Base-by-base conservation (phyloP, 2,113 vertebrate species). In the Paratilapia polleni region DNA sequence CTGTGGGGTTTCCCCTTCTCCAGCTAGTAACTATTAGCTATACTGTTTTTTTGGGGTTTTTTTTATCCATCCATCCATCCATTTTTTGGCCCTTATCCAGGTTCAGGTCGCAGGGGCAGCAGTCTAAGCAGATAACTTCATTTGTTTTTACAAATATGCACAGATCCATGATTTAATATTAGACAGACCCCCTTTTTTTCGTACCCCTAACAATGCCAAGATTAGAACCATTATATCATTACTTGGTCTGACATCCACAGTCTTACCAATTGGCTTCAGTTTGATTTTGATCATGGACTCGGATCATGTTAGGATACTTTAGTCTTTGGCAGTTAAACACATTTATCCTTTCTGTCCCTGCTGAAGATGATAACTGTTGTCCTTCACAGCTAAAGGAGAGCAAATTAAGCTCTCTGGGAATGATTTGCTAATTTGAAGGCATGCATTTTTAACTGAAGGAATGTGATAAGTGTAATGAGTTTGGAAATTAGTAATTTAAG, bases 401-500 rank as follows among this genome's bases (percentile, higher is more conserved):
- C 19, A 73, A 73, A 54, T 54, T 14, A 73, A 73, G 47, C 68
- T 73, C 47, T 54, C 24, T 19, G 26, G 68, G 31, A 73, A 73
- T 54, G 6, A 54, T 73, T 73, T 73, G 19, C 26, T 54, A 73
- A 73, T 34, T 73, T 73, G 47, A 52, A 73, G 43, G 43, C 66
- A 52, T 73, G 66, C 11, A 1, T 73, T 73, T 73, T 73, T 73
- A 54, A 34, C 47, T 54, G 26, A 54, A 73, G 47, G 26, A 73
- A 73, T 73, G 26, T 54, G 47, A 54, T 73, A 54, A 34, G 19
- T 54, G n/a, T 73, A 73, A 73, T 54, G 68, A 73, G 68, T 73
- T 73, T 73, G 31, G 68, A 73, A 73, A 73, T 73, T 73, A 73
- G 47, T 54, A 34, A 73, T 73, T 31, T 73, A 26, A 73, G 26